phyloP scores from a whole-genome alignment of 2,113 vertebrate genomes.

The Baryphthengus martii region DNA sequence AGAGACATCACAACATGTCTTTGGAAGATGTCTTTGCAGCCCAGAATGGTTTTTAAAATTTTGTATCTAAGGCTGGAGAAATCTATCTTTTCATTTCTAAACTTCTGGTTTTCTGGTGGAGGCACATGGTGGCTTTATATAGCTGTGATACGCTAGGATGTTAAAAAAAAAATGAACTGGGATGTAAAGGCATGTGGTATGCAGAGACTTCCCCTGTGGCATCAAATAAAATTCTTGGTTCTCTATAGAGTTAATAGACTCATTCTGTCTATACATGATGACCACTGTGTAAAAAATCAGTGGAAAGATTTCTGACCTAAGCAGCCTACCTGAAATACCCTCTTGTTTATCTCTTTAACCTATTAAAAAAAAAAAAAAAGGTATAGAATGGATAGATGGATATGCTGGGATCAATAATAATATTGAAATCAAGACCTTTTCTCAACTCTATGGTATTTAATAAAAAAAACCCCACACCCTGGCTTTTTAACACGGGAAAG shows the following conservation, averaged over 20 bases:
- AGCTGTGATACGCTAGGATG: neutral
- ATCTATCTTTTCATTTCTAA: slow-evolving; percentile 8
- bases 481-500: neutral
- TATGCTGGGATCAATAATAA: neutral
- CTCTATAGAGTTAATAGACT: neutral
- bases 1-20: neutral
- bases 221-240: slow-evolving; percentile 25
- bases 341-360: neutral
- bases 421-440: neutral
- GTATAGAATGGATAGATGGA: neutral
- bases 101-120: neutral
- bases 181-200: slow-evolving; percentile 33
- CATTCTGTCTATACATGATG: neutral
- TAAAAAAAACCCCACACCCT: neutral
- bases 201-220: slow-evolving; percentile 12
- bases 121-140: neutral
- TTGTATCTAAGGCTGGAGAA: neutral
- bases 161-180: neutral
- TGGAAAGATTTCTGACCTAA: neutral
- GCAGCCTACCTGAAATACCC: neutral
- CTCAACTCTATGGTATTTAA: neutral
- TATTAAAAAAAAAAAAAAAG: neutral
- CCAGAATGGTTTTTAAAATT: neutral
- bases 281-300: neutral
- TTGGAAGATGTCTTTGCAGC: neutral